Base-by-base conservation (phyloP, 2,888 invertebrate genomes). In the Brenthis ino region DNA sequence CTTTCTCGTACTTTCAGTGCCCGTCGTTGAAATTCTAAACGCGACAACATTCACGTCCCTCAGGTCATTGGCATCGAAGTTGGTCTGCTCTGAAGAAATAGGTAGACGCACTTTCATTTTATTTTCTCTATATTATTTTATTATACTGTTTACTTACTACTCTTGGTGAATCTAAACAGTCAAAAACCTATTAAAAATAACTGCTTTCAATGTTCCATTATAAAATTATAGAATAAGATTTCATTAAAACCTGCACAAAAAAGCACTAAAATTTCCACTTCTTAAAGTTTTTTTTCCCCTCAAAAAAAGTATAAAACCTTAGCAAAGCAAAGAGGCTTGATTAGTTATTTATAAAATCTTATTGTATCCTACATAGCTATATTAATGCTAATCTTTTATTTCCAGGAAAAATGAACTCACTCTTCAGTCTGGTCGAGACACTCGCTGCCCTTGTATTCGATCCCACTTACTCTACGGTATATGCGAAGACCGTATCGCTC, bases 11-110 rank as follows among this genome's bases (percentile, higher is more conserved):
- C 73, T 84, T 86, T 63, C 85, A 93, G 93, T 92, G 50, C 92
- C 93, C 0, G 70, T 92, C 24, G 83, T 92, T 24, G 91, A 91
- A 76, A 89, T 93, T 57, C 74, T 93, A 51, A 92, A 93, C 64
- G 91, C 93, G 1, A 92, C 92, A 0, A 93, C 92, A 1, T 93
- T 89, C 60, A 92, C 93, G 13, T 92, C 92, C 0, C 75, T 93
- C 24, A 80, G 93, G 67, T 89, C 92, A 3, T 85, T 92, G 89
- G 89, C 90, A 47, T 91, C 93, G 0, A 93, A 93, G 76, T 73
- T 91, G 66, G 89, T 92, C n/a, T 81, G 84, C 1, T 84, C 85
- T 64, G 88, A 91, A 72, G 92, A 93, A 77, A 83, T 91, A 82
- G 93, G 93, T 91, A 78, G 80, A 64, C 48, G 54, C 60, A 63